Evolutionary conservation across 2,888 invertebrate species (phyloP).

Genomic region (Clitarchus hookeri): DNA sequence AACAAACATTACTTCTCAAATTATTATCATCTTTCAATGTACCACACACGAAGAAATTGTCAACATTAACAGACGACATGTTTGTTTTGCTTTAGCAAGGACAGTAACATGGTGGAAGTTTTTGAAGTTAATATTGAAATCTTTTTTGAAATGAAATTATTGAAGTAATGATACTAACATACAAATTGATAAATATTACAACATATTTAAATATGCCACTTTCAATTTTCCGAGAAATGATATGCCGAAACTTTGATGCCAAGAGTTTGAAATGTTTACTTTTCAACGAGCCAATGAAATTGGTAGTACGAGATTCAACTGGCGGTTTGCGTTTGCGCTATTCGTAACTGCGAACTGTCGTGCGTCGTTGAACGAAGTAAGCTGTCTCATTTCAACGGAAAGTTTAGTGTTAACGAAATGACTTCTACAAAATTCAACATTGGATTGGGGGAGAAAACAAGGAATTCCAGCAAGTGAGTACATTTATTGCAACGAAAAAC

Average conservation of each 20-base stretch:
- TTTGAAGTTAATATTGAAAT: neutral
- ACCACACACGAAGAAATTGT: neutral
- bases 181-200: too few relatives aligned
- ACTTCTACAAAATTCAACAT: constrained; percentile 66
- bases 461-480: constrained; percentile 68
- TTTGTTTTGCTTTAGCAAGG: neutral
- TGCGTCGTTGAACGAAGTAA: neutral
- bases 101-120: neutral
- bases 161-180: too few relatives aligned
- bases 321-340: constrained; percentile 5
- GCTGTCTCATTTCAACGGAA: neutral
- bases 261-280: neutral
- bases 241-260: too few relatives aligned
- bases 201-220: neutral
- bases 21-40: neutral
- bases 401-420: constrained; percentile 55
- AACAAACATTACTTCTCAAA: neutral
- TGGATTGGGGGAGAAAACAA: constrained; percentile 62
- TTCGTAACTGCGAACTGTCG: constrained; percentile 15
- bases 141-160: neutral
- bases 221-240: neutral
- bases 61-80: neutral
- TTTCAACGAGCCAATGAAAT: neutral
- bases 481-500: neutral
- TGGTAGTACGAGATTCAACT: neutral